Base-by-base conservation (phyloP, 2,888 invertebrate species). In the Tortrix viridana region DNA sequence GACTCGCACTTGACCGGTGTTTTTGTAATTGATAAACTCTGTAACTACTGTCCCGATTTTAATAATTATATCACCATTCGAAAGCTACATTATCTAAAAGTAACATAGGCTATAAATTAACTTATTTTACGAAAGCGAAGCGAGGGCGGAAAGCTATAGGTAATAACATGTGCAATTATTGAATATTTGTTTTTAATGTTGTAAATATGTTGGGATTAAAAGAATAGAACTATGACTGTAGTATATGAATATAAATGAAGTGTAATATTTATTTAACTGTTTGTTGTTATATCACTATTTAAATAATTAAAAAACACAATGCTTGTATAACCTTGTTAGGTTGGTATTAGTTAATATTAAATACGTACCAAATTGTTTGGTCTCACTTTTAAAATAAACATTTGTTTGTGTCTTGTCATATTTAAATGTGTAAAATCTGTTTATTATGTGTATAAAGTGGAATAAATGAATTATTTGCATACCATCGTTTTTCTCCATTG, bases 391-490 rank as follows among this genome's bases (percentile, higher is more conserved):
- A 38, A 57, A 22, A 64, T 74, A 71, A 59, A 60, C n/a, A n/a
- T n/a, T 69, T 54, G 38, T 55, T 48, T 56, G 38, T 53, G 43
- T 59, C 32, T 22, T 23, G 47, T 60, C 23, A 18, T 41, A 16
- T 72, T 69, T 71, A 72, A 68, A 71, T 60, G 68, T 69, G 71
- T 71, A 54, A 69, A 73, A 68, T 71, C 37, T 18, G 69, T 71
- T 73, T 76, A 75, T 76, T 73, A 74, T 79, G 74, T 80, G 77
- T 72, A 75, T 79, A 75, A 50, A 59, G 69, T 63, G 70, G 72
- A 73, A 66, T 75, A 71, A 79, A 80, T 82, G 75, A 77, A 75
- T 71, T 84, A 82, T 84, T 84, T 84, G 81, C 74, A 74, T 47
- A 68, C 65, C 16, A 16, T 26, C 47, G 62, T 68, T 69, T 64